These are phyloP conservation scores for Patella ulyssiponensis DNA, from an alignment of 2,888 invertebrate genomes.

Conservation along the genomic window DNA sequence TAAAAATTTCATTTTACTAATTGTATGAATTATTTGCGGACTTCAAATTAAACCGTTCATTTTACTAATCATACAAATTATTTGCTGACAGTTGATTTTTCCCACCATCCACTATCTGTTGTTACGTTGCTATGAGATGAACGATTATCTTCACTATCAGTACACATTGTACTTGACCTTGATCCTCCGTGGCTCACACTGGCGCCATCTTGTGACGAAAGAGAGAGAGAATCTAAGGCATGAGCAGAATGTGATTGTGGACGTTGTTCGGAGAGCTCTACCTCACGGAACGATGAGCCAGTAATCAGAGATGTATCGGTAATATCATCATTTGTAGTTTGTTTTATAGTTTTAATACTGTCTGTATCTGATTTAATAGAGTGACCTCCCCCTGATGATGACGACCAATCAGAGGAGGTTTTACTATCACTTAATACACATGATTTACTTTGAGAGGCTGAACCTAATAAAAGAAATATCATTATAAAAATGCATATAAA, in stretches of 20 bases:
- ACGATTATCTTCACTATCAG: slow-evolving; percentile 31
- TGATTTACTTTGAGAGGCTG: no score
- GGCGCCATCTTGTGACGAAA: slow-evolving; percentile 16
- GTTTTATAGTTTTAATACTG: not conserved
- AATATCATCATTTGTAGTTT: not conserved
- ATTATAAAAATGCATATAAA: no score
- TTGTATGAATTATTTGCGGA: no score
- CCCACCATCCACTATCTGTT: slow-evolving; percentile 30
- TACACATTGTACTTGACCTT: slow-evolving; percentile 21
- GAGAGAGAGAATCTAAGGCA: slow-evolving; percentile 14
- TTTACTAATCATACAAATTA: not conserved
- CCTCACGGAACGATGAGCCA: not conserved
- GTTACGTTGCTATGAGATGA: slow-evolving; percentile 27
- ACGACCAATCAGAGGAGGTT: not conserved
- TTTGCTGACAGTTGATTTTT: slow-evolving; percentile 21
- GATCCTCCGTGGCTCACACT: not conserved
- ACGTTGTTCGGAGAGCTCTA: not conserved
- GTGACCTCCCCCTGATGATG: not conserved
- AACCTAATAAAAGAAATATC: no score
- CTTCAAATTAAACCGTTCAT: no score
- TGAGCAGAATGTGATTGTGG: not conserved
- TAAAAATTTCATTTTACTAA: no score
- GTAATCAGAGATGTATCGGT: not conserved
- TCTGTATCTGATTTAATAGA: not conserved
- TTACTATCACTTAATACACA: not conserved